Base-by-base conservation (phyloP, 2,797 vertebrate species). In the Bovichtus variegatus region DNA sequence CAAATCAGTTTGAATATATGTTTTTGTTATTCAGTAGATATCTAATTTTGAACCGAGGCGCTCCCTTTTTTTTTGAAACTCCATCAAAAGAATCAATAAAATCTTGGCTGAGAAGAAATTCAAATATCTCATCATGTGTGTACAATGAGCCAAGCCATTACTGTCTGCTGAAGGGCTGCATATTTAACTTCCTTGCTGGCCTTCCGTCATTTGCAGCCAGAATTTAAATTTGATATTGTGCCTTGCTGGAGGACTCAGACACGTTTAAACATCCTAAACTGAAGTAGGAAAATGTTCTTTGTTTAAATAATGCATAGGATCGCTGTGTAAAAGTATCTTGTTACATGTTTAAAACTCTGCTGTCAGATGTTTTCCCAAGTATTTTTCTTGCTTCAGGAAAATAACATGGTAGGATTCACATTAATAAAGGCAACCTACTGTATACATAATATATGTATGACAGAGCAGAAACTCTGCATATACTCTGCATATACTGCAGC, bases 151-250 rank as follows among this genome's bases (percentile, higher is more conserved):
- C 10, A 46, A 53, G 58, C 21, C 44, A 50, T 76, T 62, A 71
- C 31, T 66, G 21, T 44, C 46, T 68, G 58, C 76, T 78, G 67
- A 73, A 71, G 54, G 19, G 54, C 7, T 72, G 66, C 69, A 80
- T 76, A 38, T 74, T 71, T 67, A 67, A 29, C 59, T 31, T 34
- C 11, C 29, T 72, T 63, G 41, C 59, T 27, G 59, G 23, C 41
- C 16, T 50, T 63, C 53, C 2, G 9, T 81, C 57, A 34, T 76
- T 70, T 60, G 29, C 54, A 54, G 60, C 21, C 51, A 51, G 49
- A 66, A 78, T 82, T 50, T 70, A 71, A 81, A 80, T 67, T 36
- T 49, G 55, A 2, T 50, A 25, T 50, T 68, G 16, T 57, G 53
- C 13, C 58, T 65, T 53, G 66, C 46, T 57, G 36, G 62, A 74